Base-by-base conservation (phyloP, 2,113 vertebrate species). In the Scolopax mira region DNA sequence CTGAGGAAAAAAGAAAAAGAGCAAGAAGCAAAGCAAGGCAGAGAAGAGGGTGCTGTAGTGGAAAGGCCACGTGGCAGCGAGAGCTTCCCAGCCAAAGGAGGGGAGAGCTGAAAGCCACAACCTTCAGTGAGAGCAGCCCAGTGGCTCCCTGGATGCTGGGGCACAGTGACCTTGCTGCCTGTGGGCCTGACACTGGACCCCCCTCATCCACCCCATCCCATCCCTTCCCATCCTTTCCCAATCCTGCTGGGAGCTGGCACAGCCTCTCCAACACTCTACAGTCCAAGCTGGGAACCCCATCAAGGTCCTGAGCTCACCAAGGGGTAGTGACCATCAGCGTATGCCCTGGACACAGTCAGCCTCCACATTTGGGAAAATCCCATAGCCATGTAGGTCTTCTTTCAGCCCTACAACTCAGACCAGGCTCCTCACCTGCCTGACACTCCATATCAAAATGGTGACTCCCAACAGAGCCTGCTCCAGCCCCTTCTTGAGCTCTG, bases 31-130 rank as follows among this genome's bases (percentile, higher is more conserved):
- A 55, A 74, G 89, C 13, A 18, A 79, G 67, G 49, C 69, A 1
- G 93, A 33, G 95, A 93, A 93, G 71, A 96, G 94, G 92, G 72
- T 79, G 94, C 83, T 46, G 81, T 75, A 89, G 91, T 89, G 94
- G 96, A 79, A 88, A 37, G 60, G 95, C 93, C 91, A 97, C 98
- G 98, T 98, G 98, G 98, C 98, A 96, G 89, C 6, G 1, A 75
- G 81, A 89, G 62, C 88, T 60, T 14, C 60, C 42, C 3, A 0
- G 57, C 18, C 78, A 30, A 3, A 39, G 91, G 9, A 75, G 27
- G 35, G 57, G 61, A 82, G 71, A 0, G 1, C 33, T 10, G 64
- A 60, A 77, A 83, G 74, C 33, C 0, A 0, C 88, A 74, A 46
- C 64, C 46, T 8, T 30, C 4, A 2, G 18, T 31, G 28, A 10